Percentiles rank a stretch among this genome's conserved stretches.
phyloP scores from a whole-genome alignment of 2,797 vertebrate species.

The Acipenser transmontanus region DNA sequence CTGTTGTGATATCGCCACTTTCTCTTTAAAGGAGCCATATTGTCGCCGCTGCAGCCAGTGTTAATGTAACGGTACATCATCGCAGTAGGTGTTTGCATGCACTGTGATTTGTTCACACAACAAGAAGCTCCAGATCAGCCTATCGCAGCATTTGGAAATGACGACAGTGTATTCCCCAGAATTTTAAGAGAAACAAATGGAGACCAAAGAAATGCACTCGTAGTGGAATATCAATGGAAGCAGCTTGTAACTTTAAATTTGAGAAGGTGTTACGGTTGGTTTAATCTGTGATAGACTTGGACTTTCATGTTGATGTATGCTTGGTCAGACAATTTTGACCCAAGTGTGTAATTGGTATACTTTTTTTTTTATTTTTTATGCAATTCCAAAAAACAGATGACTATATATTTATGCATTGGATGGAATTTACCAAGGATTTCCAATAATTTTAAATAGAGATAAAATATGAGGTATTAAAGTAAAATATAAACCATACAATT shows the following conservation, averaged over 20 bases:
- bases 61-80: no score
- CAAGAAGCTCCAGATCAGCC: no score
- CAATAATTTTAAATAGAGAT: slow-evolving; percentile 24
- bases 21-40: no score
- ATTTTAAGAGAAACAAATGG: slow-evolving; percentile 16
- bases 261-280: slow-evolving; percentile 57
- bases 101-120: no score
- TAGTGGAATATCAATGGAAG: slow-evolving; percentile 40
- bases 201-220: slow-evolving; percentile 60
- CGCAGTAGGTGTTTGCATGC: no score
- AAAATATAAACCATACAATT: background rate
- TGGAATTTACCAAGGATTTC: slow-evolving; percentile 28
- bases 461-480: slow-evolving; percentile 18
- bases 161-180: no score
- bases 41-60: no score
- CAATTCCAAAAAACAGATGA: slow-evolving; percentile 66
- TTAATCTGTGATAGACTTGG: slow-evolving; percentile 30
- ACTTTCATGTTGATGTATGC: no score
- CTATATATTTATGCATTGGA: slow-evolving; percentile 44
- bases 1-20: no score
- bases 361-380: slow-evolving; percentile 54
- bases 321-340: no score
- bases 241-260: slow-evolving; percentile 53
- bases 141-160: no score
- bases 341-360: no score